Evolutionary conservation across 2,888 invertebrate species (phyloP).

Genomic region (Trilocha varians): DNA sequence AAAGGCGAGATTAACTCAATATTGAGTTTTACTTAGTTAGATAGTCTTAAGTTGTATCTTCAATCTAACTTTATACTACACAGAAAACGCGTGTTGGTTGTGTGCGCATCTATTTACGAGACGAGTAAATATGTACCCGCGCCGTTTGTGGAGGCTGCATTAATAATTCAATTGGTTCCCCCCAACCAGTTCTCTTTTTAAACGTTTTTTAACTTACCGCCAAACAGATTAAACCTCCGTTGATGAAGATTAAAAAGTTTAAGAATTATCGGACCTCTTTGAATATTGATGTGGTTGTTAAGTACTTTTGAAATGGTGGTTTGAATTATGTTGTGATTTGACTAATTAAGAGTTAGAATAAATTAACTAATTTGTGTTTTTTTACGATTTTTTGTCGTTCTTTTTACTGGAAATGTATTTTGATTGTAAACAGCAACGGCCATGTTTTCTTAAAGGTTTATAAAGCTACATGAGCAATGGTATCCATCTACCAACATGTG

Average conservation of each 20-base stretch:
- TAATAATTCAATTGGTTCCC: slow-evolving; percentile 70
- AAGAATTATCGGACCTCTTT: not conserved
- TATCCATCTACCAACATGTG: too few relatives aligned
- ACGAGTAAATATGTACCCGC: slow-evolving; percentile 71
- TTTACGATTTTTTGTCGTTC: too few relatives aligned
- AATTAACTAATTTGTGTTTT: too few relatives aligned
- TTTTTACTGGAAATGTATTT: too few relatives aligned
- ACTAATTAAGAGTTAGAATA: not conserved
- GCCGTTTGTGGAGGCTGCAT: slow-evolving; percentile 71
- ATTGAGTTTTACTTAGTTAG: too few relatives aligned
- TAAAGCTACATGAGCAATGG: too few relatives aligned
- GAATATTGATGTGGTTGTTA: slow-evolving; percentile 8
- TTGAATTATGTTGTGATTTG: not conserved
- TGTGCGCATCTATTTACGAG: slow-evolving; percentile 73
- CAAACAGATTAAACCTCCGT: slow-evolving; percentile 60
- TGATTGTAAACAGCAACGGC: too few relatives aligned
- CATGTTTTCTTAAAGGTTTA: too few relatives aligned
- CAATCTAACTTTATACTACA: slow-evolving; percentile 29
- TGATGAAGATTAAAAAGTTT: slow-evolving; percentile 11
- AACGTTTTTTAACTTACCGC: slow-evolving; percentile 69
- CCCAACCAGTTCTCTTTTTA: slow-evolving; percentile 35
- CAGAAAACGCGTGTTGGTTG: slow-evolving; percentile 67
- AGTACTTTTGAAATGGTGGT: not conserved
- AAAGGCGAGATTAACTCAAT: too few relatives aligned
- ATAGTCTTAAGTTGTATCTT: slow-evolving; percentile 11